A percentile compares a stretch with the other conserved stretches of the same genome.
phyloP scores from a whole-genome alignment of 2,888 invertebrate species.

The Hemaris fuciformis region DNA sequence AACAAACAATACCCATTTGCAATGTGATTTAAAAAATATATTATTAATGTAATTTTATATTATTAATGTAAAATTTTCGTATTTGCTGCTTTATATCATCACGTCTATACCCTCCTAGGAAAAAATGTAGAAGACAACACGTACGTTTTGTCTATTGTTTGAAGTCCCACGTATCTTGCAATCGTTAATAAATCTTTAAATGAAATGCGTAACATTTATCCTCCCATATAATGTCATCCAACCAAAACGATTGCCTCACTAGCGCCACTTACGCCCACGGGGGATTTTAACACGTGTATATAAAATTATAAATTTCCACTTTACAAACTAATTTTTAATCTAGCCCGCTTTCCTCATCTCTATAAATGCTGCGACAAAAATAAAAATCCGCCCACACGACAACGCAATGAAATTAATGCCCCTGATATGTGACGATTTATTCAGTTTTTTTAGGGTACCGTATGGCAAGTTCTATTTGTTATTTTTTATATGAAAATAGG shows the following conservation, averaged over 20 bases:
- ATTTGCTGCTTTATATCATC: too few species aligned
- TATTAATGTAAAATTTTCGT: too few species aligned
- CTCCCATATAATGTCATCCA: neutral
- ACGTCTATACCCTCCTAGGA: too few species aligned
- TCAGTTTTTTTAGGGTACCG: neutral
- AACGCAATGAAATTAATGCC: constrained; percentile 1
- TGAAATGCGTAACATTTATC: neutral
- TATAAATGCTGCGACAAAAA: constrained; percentile 5
- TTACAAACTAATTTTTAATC: constrained; percentile 6
- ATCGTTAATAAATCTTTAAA: neutral
- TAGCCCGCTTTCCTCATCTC: constrained; percentile 1
- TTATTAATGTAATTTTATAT: too few species aligned
- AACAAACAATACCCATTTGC: too few species aligned
- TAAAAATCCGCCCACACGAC: neutral
- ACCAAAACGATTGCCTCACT: neutral
- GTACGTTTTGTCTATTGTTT: too few species aligned
- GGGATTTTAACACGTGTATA: neutral
- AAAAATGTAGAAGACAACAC: too few species aligned
- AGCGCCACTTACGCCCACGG: constrained; percentile 4
- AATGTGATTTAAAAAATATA: too few species aligned
- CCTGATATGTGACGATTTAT: constrained; percentile 4
- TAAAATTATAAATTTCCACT: neutral
- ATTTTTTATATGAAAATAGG: too few species aligned
- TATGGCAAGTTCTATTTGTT: too few species aligned
- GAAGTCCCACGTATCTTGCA: too few species aligned